Base-by-base conservation (phyloP, 2,888 invertebrate genomes). In the Sinelater perroti region DNA sequence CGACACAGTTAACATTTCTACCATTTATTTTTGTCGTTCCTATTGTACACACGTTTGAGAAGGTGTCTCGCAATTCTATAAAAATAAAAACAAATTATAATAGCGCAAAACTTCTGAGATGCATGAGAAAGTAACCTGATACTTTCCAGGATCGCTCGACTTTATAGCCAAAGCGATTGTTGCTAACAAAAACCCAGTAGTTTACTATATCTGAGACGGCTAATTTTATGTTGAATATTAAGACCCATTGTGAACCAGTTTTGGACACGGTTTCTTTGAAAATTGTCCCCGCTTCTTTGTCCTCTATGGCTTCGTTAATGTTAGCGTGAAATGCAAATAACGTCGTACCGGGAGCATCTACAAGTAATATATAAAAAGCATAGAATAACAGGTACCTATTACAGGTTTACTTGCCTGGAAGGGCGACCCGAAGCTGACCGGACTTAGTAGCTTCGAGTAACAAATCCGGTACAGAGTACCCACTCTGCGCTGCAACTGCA, bases 261-360 rank as follows among this genome's bases (percentile, higher is more conserved):
- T 84, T 69, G 1, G 62, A 47, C 1, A 70, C 70, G 0, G 83
- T 73, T 53, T 85, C 84, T 0, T 80, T 82, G 0, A 74, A 71
- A 26, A 85, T 81, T 10, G 80, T 81, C 0, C 90, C 90, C 0
- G 83, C 86, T 72, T 89, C 90, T 13, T 88, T 72, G 0, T 87
- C 86, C 7, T 87, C 81, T 79, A 91, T 86, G 71, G 88, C 87
- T 61, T 86, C 82, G 70, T 91, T 91, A 0, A 91, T 77, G 61
- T 89, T 89, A 2, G 87, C 88, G 71, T 91, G 90, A 71, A 88
- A 90, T 0, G 90, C 90, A 66, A 90, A 88, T 14, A 90, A 76
- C 21, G 84, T 80, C 46, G 88, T 86, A n/a, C 89, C 90, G 61
- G 84, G 82, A 65, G 86, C 86, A 66, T 81, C 81, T 81, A 51